Percentiles rank a stretch among this genome's conserved stretches.
Conservation (phyloP, 35 echinoderm and acorn worm species). For the Amphiura filiformis region DNA sequence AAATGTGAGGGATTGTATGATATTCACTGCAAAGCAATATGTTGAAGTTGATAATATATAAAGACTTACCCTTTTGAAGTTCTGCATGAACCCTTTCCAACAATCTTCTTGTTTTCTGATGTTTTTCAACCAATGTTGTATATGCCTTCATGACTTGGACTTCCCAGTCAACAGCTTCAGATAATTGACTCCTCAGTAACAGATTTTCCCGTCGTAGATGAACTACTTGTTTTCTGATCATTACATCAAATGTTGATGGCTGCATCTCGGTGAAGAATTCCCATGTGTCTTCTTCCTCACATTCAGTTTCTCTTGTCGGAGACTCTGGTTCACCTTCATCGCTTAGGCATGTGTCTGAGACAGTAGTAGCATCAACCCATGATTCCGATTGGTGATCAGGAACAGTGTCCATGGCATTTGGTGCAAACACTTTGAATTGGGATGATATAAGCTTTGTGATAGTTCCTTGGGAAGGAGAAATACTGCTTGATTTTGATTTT, state of each 20-base stretch:
- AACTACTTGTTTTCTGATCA: neutral
- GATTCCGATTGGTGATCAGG: neutral
- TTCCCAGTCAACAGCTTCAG: slow-evolving; percentile 30
- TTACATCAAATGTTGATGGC: neutral
- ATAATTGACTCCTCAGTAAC: slow-evolving; percentile 15
- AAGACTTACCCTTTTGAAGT: neutral
- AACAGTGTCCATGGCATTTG: neutral
- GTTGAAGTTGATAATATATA: no score
- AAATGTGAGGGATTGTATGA: no score
- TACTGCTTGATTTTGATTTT: no score
- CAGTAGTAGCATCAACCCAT: neutral
- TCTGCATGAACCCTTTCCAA: neutral
- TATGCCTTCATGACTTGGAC: slow-evolving; percentile 33
- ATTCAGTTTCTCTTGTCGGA: neutral
- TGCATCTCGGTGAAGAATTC: neutral
- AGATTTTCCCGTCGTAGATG: slow-evolving; percentile 20
- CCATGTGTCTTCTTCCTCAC: neutral
- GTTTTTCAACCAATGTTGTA: slow-evolving; percentile 13
- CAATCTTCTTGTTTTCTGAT: neutral
- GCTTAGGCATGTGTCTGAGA: neutral
- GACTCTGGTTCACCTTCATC: neutral
- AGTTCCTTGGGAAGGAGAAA: neutral
- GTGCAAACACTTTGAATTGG: neutral
- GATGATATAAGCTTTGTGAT: neutral
- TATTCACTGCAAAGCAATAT: no score